Evolutionary conservation across 2,888 invertebrate genomes (phyloP), one percentile per base, ranked within the genome.

Genomic region (Hydroisotoma schaefferi): DNA sequence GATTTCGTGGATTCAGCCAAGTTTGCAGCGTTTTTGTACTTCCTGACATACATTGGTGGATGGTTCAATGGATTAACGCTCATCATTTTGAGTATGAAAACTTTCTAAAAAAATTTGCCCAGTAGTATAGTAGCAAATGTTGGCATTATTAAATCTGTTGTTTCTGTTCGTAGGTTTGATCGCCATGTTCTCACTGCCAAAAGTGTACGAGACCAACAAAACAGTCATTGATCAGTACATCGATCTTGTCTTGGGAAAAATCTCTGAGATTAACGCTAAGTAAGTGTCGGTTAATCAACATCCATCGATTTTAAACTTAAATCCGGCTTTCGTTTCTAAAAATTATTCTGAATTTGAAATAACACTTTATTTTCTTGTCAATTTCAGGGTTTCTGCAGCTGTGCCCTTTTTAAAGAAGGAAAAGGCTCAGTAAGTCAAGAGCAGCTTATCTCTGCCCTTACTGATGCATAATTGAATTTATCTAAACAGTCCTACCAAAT

Each of bases 1-100:
- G 95, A 97, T 81, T 83, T 97, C 75, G 87, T 97, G 74, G 97
- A 98, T 80, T 92, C 92, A 71, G 83, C 92, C 75, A 92, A 97
- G 84, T 98, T 98, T 80, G 94, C 89, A 74, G 86, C 94, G 73
- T 82, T 94, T 75, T 84, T 98, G 77, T 98, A 95, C 95, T 88
- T 90, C 75, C 84, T 98, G 80, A 98, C 98, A 65, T 98, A 97
- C 80, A 84, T 98, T 75, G 98, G 98, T 76, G 88, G 94, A 75
- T 97, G 94, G 91, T 97, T 99, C 84, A 98, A 98, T 80, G 98
- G 97, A 79, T 91, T 98, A 87, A 95, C 97, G 74, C 86, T 99
- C 75, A 87, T 98, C 77, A 94, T 97, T 77, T 85, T 98, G 76
- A 90, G 95, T 94, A 77, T 80, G 83, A 74, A 46, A 43, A 2